These are phyloP conservation scores for Macrophya annulata DNA, from an alignment of 2,888 invertebrate species.

Conservation along the genomic window DNA sequence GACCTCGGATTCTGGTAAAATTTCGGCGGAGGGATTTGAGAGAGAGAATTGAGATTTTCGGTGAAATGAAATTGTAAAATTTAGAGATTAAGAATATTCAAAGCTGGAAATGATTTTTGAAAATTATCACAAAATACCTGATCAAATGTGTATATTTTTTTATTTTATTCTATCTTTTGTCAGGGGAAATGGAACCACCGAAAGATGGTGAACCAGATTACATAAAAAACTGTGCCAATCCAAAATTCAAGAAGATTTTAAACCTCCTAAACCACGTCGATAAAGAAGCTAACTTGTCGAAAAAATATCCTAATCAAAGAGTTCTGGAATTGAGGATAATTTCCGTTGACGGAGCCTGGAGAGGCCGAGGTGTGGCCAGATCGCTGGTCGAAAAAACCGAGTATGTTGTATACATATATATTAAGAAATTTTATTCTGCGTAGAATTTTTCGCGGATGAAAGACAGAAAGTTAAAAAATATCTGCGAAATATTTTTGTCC, in stretches of 20 bases:
- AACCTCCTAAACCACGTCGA: conserved; percentile 83
- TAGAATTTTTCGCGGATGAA: background rate
- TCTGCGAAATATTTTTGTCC: background rate
- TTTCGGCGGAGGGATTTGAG: no score
- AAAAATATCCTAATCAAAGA: conserved; percentile 81
- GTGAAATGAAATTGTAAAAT: no score
- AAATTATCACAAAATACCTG: conserved; percentile 65
- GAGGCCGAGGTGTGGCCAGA: conserved; percentile 86
- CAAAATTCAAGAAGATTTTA: conserved; percentile 85
- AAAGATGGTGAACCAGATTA: conserved; percentile 80
- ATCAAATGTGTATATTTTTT: conserved; percentile 24
- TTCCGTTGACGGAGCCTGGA: conserved; percentile 85
- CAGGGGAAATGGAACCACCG: conserved; percentile 78
- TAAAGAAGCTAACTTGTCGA: conserved; percentile 81
- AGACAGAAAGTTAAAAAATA: no score
- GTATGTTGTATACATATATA: no score
- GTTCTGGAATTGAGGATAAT: conserved; percentile 85
- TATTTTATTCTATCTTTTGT: conserved; percentile 55
- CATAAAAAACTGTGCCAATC: conserved; percentile 80
- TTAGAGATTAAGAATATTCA: no score
- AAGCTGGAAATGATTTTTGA: no score
- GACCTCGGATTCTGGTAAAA: no score
- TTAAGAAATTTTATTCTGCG: background rate
- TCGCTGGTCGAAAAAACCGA: conserved; percentile 83
- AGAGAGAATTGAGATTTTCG: no score